Evolutionary conservation across 2,888 invertebrate species (phyloP).

Genomic region (Furcula furcula): DNA sequence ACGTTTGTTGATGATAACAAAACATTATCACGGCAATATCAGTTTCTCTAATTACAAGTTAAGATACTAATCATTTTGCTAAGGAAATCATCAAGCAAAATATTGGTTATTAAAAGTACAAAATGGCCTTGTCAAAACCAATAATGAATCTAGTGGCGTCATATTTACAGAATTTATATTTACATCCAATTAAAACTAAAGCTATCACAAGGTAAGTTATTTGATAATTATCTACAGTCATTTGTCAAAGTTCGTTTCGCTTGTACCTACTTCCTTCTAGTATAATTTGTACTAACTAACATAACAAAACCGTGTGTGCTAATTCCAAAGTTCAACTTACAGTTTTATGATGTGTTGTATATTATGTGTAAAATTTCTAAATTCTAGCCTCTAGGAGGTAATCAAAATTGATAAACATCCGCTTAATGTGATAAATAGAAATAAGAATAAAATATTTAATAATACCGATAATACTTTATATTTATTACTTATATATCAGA

Average conservation of each 20-base stretch:
- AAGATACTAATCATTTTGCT: too few relatives aligned
- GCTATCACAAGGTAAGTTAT: slow-evolving; percentile 87
- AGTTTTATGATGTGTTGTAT: too few relatives aligned
- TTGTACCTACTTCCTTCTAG: slow-evolving; percentile 1
- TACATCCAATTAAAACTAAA: slow-evolving; percentile 89
- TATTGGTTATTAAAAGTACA: slow-evolving; percentile 22
- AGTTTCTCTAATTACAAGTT: slow-evolving; percentile 20
- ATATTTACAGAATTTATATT: slow-evolving; percentile 89
- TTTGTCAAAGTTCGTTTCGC: slow-evolving; percentile 2
- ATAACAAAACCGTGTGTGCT: too few relatives aligned
- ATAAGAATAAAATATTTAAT: too few relatives aligned
- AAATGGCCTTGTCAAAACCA: slow-evolving; percentile 88
- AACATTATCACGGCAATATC: slow-evolving; percentile 6
- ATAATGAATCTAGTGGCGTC: slow-evolving; percentile 85
- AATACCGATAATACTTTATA: too few relatives aligned
- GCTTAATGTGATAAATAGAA: too few relatives aligned
- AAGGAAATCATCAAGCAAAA: too few relatives aligned
- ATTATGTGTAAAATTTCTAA: too few relatives aligned
- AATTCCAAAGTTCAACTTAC: slow-evolving; percentile 3
- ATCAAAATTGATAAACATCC: too few relatives aligned
- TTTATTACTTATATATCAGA: too few relatives aligned
- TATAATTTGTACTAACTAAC: too few relatives aligned
- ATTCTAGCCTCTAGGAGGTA: too few relatives aligned
- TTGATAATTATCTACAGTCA: neutral
- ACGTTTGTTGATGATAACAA: slow-evolving; percentile 24